Evolutionary conservation across 2,888 invertebrate genomes (phyloP).

Genomic region (Eilema griseolum): DNA sequence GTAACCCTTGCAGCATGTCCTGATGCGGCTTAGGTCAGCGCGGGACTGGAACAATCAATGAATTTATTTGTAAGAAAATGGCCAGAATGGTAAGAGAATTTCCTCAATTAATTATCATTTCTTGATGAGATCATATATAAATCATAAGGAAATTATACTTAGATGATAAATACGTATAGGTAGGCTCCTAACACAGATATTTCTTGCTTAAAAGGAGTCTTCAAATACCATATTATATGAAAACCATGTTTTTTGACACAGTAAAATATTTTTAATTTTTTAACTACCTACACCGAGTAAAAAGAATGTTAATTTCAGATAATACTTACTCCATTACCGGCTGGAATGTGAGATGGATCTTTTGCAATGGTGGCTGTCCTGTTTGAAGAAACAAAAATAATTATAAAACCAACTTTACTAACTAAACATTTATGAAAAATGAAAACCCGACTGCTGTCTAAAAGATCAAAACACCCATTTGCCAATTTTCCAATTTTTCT

Average conservation of each 20-base stretch:
- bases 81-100: background rate
- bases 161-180: background rate
- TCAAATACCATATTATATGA: too few species aligned
- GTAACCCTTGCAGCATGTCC: slow-evolving; percentile 91
- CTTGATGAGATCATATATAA: background rate
- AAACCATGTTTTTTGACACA: too few species aligned
- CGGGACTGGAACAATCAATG: slow-evolving; percentile 77
- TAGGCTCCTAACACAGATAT: too few species aligned
- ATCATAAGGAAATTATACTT: background rate
- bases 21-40: slow-evolving; percentile 88
- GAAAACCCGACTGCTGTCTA: too few species aligned
- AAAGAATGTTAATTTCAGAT: too few species aligned
- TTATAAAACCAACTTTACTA: background rate
- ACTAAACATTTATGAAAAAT: too few species aligned
- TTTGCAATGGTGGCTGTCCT: slow-evolving; percentile 85
- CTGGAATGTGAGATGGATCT: slow-evolving; percentile 80
- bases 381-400: slow-evolving; percentile 25
- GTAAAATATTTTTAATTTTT: too few species aligned
- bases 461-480: too few species aligned
- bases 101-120: background rate
- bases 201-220: too few species aligned
- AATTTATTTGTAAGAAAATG: background rate
- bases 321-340: slow-evolving; percentile 86
- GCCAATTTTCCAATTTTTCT: too few species aligned
- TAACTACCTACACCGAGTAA: too few species aligned